Base-by-base conservation (phyloP, 1,140 invertebrate genomes). In the Papilio polytes region DNA sequence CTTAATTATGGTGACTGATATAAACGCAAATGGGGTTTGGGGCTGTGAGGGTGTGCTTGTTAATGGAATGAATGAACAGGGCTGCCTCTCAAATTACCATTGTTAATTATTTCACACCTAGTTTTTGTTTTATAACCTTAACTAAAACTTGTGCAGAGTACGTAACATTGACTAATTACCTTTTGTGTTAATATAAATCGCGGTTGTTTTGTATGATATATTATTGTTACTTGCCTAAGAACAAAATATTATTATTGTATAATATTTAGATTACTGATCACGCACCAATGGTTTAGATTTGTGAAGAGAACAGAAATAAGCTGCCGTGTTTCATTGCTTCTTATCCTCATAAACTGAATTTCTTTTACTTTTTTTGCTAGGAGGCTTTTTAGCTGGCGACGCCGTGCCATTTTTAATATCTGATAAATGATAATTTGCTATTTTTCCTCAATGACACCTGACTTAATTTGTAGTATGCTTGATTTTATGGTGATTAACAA, bases 21-120 rank as follows among this genome's bases (percentile, higher is more conserved):
- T 84, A 89, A 86, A 88, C 85, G 80, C 78, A 81, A 78, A 78
- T 78, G 77, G 77, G 53, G 77, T 66, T 78, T 36, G 84, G 83
- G 81, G 77, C 66, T 80, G 79, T 84, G 85, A 83, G 82, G 74
- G 82, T 83, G 80, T 80, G 81, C 86, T 83, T 76, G 85, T 88
- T 93, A 92, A 93, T 92, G 90, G 88, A 91, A 92, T 91, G 87
- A 88, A 79, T 82, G 66, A n/a, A 66, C 85, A 92, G 91, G 91
- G 91, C 74, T 91, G 89, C n/a, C 84, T 79, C 66, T 85, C 83
- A 51, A 70, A 74, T 86, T 87, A 84, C 85, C 31, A 73, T 83
- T 81, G 70, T 84, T 81, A 70, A 76, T 81, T 83, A 82, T 83
- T 84, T 73, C 81, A 63, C 79, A 81, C 72, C 81, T 85, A 82